A percentile compares a stretch with the other conserved stretches of the same genome.
Evolutionary conservation across 2,797 vertebrate species (phyloP).

Genomic region (Triplophysa yarkandensis): DNA sequence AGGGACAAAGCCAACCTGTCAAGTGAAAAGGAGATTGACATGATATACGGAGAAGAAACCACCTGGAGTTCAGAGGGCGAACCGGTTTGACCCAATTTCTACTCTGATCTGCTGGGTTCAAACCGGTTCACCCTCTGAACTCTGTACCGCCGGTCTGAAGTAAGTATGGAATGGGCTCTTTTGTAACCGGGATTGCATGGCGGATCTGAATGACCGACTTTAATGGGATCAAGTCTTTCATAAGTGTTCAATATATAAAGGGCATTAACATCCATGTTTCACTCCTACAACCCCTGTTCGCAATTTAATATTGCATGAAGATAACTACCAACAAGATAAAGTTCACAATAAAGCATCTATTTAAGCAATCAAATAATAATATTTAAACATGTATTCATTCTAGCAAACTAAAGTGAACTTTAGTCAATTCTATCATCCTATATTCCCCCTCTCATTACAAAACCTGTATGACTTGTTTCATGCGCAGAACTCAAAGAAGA

Average conservation of each 20-base stretch:
- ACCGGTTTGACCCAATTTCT: slow-evolving; percentile 41
- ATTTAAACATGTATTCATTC: too few species aligned
- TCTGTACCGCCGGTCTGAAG: slow-evolving; percentile 13
- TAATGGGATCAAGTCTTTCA: slow-evolving; percentile 5
- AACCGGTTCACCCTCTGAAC: neutral
- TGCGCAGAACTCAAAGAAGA: too few species aligned
- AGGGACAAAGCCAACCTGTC: neutral
- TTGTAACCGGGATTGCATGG: slow-evolving; percentile 19
- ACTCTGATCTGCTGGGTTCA: too few species aligned
- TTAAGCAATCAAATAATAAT: neutral
- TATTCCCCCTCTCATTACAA: too few species aligned
- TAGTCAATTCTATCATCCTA: too few species aligned
- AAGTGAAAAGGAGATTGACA: too few species aligned
- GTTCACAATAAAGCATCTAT: neutral
- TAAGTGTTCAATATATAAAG: neutral
- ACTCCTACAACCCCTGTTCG: neutral
- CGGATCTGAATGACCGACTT: slow-evolving; percentile 24
- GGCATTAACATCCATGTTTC: neutral
- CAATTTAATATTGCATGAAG: neutral
- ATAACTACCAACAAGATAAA: neutral
- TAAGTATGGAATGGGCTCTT: slow-evolving; percentile 31
- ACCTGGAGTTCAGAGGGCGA: neutral
- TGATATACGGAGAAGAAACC: neutral
- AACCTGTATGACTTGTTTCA: too few species aligned
- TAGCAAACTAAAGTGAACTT: too few species aligned